Base-by-base conservation (phyloP, 2,797 vertebrate species). In the Thalassophryne amazonica region DNA sequence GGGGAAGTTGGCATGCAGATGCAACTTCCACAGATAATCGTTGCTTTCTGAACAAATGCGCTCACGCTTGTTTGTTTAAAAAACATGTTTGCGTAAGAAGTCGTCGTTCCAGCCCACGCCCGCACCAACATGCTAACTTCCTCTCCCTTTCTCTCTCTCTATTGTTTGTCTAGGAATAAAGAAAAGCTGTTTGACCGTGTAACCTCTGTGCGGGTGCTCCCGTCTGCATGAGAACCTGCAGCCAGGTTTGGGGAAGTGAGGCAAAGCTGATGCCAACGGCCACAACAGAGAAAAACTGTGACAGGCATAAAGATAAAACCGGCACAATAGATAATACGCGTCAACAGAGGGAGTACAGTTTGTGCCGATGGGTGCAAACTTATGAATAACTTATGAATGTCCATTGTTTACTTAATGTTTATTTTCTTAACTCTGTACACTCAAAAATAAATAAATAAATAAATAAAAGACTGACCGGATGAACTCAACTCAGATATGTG, bases 161-260 rank as follows among this genome's bases (percentile, higher is more conserved):
- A 28, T 8, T 53, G 32, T 41, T 51, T 55, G 25, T 28, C 23
- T 33, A 9, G 20, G 17, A 17, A 30, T 37, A 22, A 39, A 27
- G 37, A 31, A 27, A 27, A 12, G 24, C 14, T 7, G 40, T 55
- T 57, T 51, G 52, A 19, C 14, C 22, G 4, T 29, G 21, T 50
- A 34, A 63, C 42, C 47, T 30, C 22, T 38, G 18, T 20, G 6
- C 7, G 23, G 20, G 14, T 28, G 40, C 22, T 20, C 23, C 19
- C 29, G 41, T 34, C 16, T 69, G 58, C 4, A 14, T 73, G 67
- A 71, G 42, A 71, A 59, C 42, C 31, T 51, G 62, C 38, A 3
- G 27, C 23, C 27, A 18, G 15, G 14, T 75, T 86, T 86, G 57
- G 73, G 85, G 86, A 88, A 88, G 85, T 86, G 69, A n/a, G 40